These are phyloP conservation scores for Elephas maximus DNA, from an alignment of 2,113 vertebrate genomes.

Conservation along the genomic window DNA sequence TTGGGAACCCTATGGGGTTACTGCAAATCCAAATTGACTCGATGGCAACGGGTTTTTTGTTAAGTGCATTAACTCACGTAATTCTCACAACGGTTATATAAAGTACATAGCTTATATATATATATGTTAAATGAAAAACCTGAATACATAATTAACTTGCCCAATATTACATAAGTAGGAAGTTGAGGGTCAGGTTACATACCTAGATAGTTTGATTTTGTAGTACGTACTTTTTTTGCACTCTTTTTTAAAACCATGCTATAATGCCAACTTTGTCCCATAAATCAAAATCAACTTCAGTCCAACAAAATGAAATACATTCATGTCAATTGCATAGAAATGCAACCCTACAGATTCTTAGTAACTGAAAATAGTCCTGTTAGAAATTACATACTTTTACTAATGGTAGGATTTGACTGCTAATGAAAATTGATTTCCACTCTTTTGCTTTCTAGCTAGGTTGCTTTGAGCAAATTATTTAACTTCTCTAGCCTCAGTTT, in stretches of 20 bases:
- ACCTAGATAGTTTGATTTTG: neutral
- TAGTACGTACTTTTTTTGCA: neutral
- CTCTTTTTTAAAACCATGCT: neutral
- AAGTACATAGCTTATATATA: neutral
- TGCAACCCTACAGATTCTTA: neutral
- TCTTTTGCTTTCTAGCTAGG: neutral
- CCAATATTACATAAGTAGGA: neutral
- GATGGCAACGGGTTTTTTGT: too few relatives aligned
- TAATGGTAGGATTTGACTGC: neutral
- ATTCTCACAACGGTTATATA: neutral
- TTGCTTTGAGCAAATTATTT: neutral
- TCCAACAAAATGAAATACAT: neutral
- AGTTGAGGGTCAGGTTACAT: neutral
- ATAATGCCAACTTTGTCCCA: neutral
- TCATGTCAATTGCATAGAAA: neutral
- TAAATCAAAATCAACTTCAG: neutral
- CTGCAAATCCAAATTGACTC: too few relatives aligned
- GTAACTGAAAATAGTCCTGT: neutral
- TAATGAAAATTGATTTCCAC: neutral
- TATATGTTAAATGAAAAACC: neutral
- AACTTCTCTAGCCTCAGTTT: too few relatives aligned
- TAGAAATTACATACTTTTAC: neutral
- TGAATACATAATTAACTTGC: neutral
- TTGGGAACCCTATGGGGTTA: too few relatives aligned
- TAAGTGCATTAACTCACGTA: neutral